phyloP scores from a whole-genome alignment of 2,113 vertebrate species.

The Brachypteracias leptosomus region DNA sequence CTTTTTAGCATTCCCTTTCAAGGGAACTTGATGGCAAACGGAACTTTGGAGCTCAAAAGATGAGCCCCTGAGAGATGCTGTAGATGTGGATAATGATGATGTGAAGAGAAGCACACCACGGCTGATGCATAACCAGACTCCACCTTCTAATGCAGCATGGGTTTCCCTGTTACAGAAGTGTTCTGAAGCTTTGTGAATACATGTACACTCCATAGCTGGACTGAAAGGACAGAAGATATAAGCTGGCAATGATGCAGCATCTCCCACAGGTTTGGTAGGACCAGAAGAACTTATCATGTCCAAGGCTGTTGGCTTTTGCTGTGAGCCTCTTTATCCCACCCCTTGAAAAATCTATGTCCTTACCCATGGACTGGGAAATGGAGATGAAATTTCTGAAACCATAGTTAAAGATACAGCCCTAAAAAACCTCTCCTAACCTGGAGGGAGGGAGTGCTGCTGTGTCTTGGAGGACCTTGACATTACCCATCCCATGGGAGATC shows the following conservation, averaged over 20 bases:
- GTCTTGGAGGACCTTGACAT: not conserved
- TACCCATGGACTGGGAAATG: not conserved
- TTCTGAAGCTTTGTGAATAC: not conserved
- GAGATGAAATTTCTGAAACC: not conserved
- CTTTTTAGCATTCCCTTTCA: not conserved
- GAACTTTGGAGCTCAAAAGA: not conserved
- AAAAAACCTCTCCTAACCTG: not conserved
- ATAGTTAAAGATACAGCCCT: not conserved
- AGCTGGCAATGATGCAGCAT: not conserved
- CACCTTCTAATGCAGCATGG: not conserved
- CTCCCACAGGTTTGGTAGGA: not conserved
- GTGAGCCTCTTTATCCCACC: not conserved
- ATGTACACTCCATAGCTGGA: not conserved
- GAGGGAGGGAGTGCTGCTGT: not conserved
- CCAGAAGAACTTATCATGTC: rapidly evolving
- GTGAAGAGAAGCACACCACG: not conserved
- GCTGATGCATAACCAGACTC: not conserved
- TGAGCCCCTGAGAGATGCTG: not conserved
- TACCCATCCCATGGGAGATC: rapidly evolving
- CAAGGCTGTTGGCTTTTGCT: not conserved
- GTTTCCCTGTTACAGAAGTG: not conserved
- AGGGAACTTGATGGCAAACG: not conserved
- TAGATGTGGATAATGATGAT: not conserved
- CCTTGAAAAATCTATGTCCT: not conserved
- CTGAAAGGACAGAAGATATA: not conserved